Conservation (phyloP, 2,797 vertebrate species). For the Nyctalus aviator region DNA sequence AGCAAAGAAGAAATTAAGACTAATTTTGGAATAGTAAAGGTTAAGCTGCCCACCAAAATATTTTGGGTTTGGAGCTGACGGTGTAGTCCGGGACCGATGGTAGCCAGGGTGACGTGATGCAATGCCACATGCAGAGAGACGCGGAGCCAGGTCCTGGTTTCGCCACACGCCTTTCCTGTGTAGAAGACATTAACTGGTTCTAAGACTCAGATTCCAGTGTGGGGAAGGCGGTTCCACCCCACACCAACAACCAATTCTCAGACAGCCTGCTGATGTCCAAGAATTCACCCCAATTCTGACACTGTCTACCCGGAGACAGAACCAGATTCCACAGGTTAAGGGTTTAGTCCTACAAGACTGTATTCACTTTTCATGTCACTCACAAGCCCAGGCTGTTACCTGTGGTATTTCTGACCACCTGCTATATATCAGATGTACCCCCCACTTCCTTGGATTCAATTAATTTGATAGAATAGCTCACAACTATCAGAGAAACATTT, state of each 20-base stretch:
- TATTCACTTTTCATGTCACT: background rate
- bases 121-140: background rate
- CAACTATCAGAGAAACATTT: background rate
- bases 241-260: background rate
- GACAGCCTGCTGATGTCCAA: background rate
- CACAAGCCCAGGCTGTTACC: background rate
- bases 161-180: background rate
- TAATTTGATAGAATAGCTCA: background rate
- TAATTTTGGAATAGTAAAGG: background rate
- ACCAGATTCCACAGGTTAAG: background rate
- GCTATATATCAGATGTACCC: background rate
- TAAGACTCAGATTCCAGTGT: background rate
- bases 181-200: background rate
- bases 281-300: background rate
- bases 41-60: constrained; percentile 2
- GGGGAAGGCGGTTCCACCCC: background rate
- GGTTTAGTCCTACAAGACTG: background rate
- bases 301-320: background rate
- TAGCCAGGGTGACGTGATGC: background rate
- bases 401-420: background rate
- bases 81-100: background rate
- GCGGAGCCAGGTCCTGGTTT: background rate
- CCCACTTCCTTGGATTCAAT: background rate
- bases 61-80: background rate
- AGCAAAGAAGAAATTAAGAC: constrained; percentile 9